Evolutionary conservation across 92 coral and sea anemone genomes (phyloP).

Genomic region (Isaurus tuberculatus): DNA sequence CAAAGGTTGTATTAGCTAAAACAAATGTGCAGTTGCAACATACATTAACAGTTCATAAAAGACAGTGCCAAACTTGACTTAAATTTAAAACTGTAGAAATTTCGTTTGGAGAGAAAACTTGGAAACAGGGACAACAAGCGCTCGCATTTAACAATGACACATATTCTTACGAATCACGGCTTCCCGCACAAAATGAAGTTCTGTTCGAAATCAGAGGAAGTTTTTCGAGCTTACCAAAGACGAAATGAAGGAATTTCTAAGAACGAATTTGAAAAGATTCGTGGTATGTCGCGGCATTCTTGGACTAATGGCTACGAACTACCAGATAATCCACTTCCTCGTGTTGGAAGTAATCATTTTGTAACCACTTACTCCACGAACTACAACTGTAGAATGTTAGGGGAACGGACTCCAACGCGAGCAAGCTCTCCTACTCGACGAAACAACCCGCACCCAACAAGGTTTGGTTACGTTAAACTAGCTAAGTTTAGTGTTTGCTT

Average conservation of each 20-base stretch:
- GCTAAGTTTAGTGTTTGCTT: background rate
- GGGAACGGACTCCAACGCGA: slow-evolving; percentile 75
- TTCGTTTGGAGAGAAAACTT: background rate
- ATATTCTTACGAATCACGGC: slow-evolving; percentile 79
- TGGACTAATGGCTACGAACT: slow-evolving; percentile 87
- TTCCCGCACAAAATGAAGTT: slow-evolving; percentile 73
- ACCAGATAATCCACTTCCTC: slow-evolving; percentile 88
- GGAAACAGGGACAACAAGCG: background rate
- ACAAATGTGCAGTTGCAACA: too few species aligned
- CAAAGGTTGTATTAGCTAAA: background rate
- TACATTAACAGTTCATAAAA: too few species aligned
- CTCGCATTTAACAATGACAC: slow-evolving; percentile 70
- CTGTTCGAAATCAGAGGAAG: slow-evolving; percentile 88
- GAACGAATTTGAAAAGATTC: slow-evolving; percentile 81
- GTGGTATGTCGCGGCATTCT: slow-evolving; percentile 84
- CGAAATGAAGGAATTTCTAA: slow-evolving; percentile 65
- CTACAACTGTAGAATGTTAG: slow-evolving; percentile 76
- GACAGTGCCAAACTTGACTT: too few species aligned
- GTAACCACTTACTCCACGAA: slow-evolving; percentile 83
- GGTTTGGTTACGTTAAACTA: slow-evolving; percentile 52
- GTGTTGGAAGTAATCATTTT: slow-evolving; percentile 71
- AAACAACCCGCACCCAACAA: slow-evolving; percentile 97
- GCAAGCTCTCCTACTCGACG: slow-evolving; percentile 98
- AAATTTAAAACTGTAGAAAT: too few species aligned
- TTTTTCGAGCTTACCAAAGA: slow-evolving; percentile 59